A percentile compares a stretch with the other conserved stretches of the same genome.
Conservation (phyloP, 2,113 vertebrate genomes). For the Geococcyx californianus region DNA sequence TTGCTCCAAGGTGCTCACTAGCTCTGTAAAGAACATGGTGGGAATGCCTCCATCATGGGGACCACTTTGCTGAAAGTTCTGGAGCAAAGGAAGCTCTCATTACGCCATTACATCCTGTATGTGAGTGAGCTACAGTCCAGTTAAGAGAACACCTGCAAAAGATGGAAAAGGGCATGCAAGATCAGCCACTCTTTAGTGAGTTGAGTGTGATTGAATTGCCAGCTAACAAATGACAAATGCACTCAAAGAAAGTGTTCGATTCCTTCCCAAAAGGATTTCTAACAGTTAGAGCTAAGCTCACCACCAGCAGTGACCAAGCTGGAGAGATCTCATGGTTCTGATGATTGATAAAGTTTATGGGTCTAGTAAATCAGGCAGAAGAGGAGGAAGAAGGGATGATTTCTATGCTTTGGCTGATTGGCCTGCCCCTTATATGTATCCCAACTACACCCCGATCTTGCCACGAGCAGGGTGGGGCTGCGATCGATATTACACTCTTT, state of each 20-base stretch:
- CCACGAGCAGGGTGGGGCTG: background rate
- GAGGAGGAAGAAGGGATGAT: background rate
- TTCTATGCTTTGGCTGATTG: background rate
- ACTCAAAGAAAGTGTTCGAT: background rate
- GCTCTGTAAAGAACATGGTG: background rate
- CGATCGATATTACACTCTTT: fast-evolving
- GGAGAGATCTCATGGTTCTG: background rate
- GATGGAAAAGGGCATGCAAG: background rate
- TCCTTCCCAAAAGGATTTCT: background rate
- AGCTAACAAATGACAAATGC: background rate
- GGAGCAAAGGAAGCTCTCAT: slow-evolving; percentile 31
- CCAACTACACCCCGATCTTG: background rate
- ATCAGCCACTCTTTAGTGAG: background rate
- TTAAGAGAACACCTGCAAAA: slow-evolving; percentile 46
- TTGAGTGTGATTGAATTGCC: background rate
- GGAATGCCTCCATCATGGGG: background rate
- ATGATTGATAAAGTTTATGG: background rate
- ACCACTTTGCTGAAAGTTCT: background rate
- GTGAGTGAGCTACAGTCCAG: background rate
- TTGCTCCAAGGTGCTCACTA: background rate
- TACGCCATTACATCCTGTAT: background rate
- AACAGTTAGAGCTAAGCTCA: background rate
- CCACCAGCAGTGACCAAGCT: background rate
- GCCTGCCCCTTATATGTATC: background rate
- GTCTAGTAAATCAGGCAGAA: background rate